These are phyloP conservation scores for Argyrosomus japonicus DNA, from an alignment of 2,113 vertebrate genomes.

Conservation along the genomic window DNA sequence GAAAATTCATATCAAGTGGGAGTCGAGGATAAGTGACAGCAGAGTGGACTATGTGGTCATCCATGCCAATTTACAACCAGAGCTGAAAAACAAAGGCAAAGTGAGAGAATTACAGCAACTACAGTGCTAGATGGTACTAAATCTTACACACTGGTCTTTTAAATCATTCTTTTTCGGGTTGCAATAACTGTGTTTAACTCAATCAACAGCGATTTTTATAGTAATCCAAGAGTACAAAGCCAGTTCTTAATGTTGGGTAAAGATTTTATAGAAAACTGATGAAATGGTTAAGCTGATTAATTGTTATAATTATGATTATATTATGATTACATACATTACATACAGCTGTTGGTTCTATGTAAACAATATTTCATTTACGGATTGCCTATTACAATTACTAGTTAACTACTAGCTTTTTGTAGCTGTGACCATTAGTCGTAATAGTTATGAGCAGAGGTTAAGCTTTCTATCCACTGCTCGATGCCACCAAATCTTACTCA, in stretches of 20 bases:
- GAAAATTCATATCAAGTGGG: neutral
- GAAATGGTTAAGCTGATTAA: neutral
- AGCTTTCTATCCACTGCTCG: too few species aligned
- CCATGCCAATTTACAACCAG: neutral
- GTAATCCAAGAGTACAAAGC: neutral
- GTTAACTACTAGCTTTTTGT: neutral
- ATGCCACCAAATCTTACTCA: too few species aligned
- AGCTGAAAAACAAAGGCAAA: too few species aligned
- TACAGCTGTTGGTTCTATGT: neutral
- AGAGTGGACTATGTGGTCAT: neutral
- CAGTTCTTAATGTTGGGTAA: neutral
- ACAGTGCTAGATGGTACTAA: too few species aligned
- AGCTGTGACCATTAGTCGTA: neutral
- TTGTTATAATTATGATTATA: neutral
- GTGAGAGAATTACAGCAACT: too few species aligned
- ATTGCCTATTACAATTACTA: neutral
- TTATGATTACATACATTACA: too few species aligned
- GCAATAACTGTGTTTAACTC: neutral
- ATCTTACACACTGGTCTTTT: too few species aligned
- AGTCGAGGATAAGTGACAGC: neutral
- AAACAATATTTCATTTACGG: neutral
- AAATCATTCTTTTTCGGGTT: too few species aligned
- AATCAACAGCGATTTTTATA: neutral
- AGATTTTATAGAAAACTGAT: too few species aligned
- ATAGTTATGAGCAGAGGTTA: neutral